Base-by-base conservation (phyloP, 2,888 invertebrate genomes). In the Hydropsyche betteni region DNA sequence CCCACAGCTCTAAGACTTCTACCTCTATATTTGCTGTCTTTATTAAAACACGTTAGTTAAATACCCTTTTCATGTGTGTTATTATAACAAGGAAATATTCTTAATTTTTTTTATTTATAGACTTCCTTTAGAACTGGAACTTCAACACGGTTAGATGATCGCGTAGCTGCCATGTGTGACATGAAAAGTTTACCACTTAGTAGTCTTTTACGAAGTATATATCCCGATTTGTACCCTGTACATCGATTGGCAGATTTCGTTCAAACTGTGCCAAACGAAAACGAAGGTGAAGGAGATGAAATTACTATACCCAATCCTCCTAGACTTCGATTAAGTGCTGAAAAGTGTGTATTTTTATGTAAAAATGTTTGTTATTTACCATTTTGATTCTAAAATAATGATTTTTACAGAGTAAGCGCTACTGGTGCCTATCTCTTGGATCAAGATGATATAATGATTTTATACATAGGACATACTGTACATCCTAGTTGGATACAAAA, bases 361-460 rank as follows among this genome's bases (percentile, higher is more conserved):
- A 24, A 24, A 24, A 24, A n/a, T n/a, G n/a, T n/a, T n/a, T 24
- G 24, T 24, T 24, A 24, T 24, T 24, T 24, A 24, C 2, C 24
- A 24, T 24, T 24, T 24, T 2, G 24, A 24, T 24, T 68, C 68
- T 70, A 8, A 51, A 2, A 44, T 58, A 8, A 8, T 24, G 53
- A 53, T 16, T 61, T 12, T 78, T 77, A 8, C 83, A 88, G 88
- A 88, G 89, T 96, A 73, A 93, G 92, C 82, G 87, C 91, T 0
- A 89, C 89, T 77, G 99, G 98, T 44, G 95, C 94, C 8, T 99
- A 97, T 84, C 87, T 99, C 3, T 86, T 99, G 84, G 99, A 99
- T 85, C 91, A 93, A 80, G 96, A 96, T 8, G 91, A 93, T 74
- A 88, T 88, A 77, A 91, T 98, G 86, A 90, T 93, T 69, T 83